These are phyloP conservation scores for Urocyon cinereoargenteus DNA, from an alignment of 2,797 vertebrate genomes.

Conservation along the genomic window DNA sequence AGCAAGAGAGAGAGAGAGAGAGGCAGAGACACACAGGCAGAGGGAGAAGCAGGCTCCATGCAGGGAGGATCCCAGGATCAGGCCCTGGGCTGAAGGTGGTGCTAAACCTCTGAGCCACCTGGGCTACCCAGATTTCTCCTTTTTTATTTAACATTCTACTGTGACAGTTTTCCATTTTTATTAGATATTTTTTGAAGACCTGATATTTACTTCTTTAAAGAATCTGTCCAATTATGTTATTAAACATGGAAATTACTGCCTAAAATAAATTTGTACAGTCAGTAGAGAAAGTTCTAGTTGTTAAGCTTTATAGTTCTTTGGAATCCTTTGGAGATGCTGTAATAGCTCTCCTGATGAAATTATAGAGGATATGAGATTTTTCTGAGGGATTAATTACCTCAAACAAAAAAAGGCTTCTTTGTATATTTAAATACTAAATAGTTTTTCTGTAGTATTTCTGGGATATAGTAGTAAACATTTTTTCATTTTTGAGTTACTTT, in stretches of 20 bases:
- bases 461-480: not conserved
- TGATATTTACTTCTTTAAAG: not conserved
- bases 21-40: too few relatives aligned
- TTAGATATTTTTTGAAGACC: slow-evolving; percentile 18
- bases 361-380: not conserved
- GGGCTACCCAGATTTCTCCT: not conserved
- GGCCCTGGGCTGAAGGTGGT: too few relatives aligned
- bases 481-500: slow-evolving; percentile 22
- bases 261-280: slow-evolving; percentile 27
- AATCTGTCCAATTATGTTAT: not conserved
- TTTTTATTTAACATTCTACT: not conserved
- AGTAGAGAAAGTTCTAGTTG: not conserved
- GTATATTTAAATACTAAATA: not conserved
- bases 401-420: not conserved
- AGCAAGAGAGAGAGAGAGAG: too few relatives aligned
- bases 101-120: too few relatives aligned
- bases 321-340: not conserved
- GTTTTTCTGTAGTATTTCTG: not conserved
- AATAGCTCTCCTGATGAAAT: not conserved
- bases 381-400: not conserved
- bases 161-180: slow-evolving; percentile 25
- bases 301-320: not conserved
- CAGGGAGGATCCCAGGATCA: too few relatives aligned
- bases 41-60: too few relatives aligned
- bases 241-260: not conserved